These are phyloP conservation scores for Lysandra bellargus DNA, from an alignment of 2,888 invertebrate species.

Conservation along the genomic window DNA sequence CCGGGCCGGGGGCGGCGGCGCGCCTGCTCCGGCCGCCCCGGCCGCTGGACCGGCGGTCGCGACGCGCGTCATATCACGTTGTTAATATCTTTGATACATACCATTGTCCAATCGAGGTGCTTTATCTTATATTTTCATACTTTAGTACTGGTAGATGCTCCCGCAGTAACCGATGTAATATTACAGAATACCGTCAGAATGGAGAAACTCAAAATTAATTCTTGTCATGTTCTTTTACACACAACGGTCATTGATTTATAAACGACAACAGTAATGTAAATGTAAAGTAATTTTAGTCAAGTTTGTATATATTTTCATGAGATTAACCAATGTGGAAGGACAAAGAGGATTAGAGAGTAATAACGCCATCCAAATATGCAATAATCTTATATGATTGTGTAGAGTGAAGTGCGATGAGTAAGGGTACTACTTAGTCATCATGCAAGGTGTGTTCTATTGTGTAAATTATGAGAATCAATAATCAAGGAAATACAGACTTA, in stretches of 20 bases:
- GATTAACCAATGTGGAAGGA: constrained; percentile 70
- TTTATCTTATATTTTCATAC: constrained; percentile 82
- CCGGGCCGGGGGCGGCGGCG: constrained; percentile 56
- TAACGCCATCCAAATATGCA: constrained; percentile 78
- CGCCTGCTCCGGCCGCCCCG: constrained; percentile 58
- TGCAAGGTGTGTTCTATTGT: constrained; percentile 77
- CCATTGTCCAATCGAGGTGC: constrained; percentile 81
- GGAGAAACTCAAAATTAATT: constrained; percentile 55
- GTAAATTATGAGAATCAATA: constrained; percentile 79
- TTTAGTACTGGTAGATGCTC: constrained; percentile 81
- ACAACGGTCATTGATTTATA: constrained; percentile 52
- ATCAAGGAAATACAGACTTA: constrained; percentile 73
- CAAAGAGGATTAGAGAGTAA: constrained; percentile 70
- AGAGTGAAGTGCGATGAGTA: constrained; percentile 71
- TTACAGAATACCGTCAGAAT: constrained; percentile 58
- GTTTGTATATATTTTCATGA: constrained; percentile 79
- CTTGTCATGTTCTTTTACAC: constrained; percentile 58
- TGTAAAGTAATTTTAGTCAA: constrained; percentile 78
- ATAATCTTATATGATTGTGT: constrained; percentile 76
- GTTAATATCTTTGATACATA: constrained; percentile 81
- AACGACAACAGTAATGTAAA: constrained; percentile 62
- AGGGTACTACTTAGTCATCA: constrained; percentile 75
- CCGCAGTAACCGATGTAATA: constrained; percentile 72
- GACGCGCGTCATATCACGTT: constrained; percentile 78
- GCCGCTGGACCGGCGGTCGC: constrained; percentile 63